These are phyloP conservation scores for Boleophthalmus pectinirostris DNA, from an alignment of 2,113 vertebrate species.

Conservation along the genomic window DNA sequence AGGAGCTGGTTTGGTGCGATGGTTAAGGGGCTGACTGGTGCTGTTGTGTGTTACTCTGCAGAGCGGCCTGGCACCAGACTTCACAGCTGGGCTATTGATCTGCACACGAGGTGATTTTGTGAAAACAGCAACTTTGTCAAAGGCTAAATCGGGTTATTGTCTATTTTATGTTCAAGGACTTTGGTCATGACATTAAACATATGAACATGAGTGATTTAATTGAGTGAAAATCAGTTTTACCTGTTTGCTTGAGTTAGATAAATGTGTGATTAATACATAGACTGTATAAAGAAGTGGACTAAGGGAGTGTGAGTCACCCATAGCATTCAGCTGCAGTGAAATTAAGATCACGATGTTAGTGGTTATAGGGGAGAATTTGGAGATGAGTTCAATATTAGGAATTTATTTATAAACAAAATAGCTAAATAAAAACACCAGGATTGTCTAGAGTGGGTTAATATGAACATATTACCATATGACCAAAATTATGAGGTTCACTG, in stretches of 20 bases:
- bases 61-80: constrained; percentile 40
- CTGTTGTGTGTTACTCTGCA: constrained; percentile 45
- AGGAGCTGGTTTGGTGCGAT: constrained; percentile 54
- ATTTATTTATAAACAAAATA: no score
- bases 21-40: constrained; percentile 39
- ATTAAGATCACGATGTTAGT: no score
- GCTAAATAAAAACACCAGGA: no score
- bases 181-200: not conserved
- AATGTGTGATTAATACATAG: not conserved
- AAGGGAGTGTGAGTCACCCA: no score
- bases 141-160: constrained; percentile 22
- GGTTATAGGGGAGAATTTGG: no score
- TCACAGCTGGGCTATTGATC: constrained; percentile 53
- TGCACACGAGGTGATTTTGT: constrained; percentile 20
- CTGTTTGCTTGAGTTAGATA: not conserved
- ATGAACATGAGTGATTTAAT: not conserved
- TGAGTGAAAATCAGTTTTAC: not conserved
- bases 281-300: no score
- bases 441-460: no score
- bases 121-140: constrained; percentile 34
- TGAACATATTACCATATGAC: no score
- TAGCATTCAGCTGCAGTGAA: no score
- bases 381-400: no score
- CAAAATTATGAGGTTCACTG: no score
- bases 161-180: not conserved